Percentiles rank a stretch among this genome's conserved stretches.
Conservation (phyloP, 2,888 invertebrate genomes). For the Parnassius apollo region DNA sequence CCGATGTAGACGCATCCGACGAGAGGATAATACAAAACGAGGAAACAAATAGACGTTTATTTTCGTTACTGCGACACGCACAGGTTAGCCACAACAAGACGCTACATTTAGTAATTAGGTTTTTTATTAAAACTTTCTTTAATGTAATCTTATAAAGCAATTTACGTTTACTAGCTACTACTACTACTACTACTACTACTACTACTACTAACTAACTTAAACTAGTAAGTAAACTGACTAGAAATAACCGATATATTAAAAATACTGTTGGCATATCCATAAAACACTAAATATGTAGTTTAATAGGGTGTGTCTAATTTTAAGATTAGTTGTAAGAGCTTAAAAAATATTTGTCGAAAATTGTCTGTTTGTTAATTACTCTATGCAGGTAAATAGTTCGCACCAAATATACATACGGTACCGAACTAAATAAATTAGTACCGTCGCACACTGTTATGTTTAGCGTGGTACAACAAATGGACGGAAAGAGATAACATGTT, state of each 20-base stretch:
- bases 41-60: conserved; percentile 40
- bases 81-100: conserved; percentile 29
- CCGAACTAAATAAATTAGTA: conserved; percentile 21
- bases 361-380: conserved; percentile 9
- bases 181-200: no score
- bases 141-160: no score
- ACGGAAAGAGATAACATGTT: not conserved
- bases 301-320: no score
- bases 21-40: conserved; percentile 39
- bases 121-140: no score
- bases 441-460: conserved; percentile 15
- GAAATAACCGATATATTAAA: no score
- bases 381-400: conserved; percentile 16
- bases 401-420: conserved; percentile 9
- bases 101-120: not conserved
- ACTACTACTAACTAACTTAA: no score
- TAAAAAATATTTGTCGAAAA: not conserved
- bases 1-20: conserved; percentile 18
- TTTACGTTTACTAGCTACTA: no score
- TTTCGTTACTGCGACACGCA: conserved; percentile 40
- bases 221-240: no score
- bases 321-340: no score
- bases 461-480: conserved; percentile 14
- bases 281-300: no score
- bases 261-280: no score